Evolutionary conservation across 2,113 vertebrate species (phyloP).

Genomic region (Pollachius pollachius): DNA sequence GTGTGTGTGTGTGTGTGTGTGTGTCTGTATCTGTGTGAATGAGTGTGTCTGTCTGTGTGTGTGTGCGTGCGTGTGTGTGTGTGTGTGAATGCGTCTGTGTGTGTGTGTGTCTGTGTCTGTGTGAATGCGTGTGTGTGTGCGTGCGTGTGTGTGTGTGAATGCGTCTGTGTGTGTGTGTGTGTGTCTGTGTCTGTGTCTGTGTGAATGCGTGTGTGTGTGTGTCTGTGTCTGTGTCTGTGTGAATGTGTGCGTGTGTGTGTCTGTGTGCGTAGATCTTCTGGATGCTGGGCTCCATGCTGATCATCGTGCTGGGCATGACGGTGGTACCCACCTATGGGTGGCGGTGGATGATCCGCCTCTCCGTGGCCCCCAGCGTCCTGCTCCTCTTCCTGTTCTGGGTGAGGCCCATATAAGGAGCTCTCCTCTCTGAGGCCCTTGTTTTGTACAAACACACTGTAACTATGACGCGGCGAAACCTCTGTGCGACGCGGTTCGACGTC

Average conservation of each 20-base stretch:
- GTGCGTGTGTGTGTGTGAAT: background rate
- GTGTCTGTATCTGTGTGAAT: no score
- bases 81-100: background rate
- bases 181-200: no score
- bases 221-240: background rate
- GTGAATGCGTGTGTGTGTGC: background rate
- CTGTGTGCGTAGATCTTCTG: conserved; percentile 83
- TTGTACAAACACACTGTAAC: background rate
- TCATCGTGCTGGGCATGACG: conserved; percentile 86
- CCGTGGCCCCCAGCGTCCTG: conserved; percentile 83
- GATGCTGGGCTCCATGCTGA: conserved; percentile 88
- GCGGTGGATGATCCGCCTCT: conserved; percentile 91
- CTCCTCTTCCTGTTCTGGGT: conserved; percentile 88
- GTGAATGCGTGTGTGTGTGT: background rate
- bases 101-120: background rate
- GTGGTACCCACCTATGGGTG: conserved; percentile 86
- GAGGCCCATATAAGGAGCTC: background rate
- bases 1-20: conserved; percentile 3
- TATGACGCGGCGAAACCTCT: no score
- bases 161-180: no score
- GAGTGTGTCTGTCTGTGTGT: no score
- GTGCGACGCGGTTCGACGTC: no score
- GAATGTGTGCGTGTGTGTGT: background rate
- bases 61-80: no score
- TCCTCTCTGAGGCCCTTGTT: background rate